Base-by-base conservation (phyloP, 2,888 invertebrate species). In the Limnephilus lunatus region DNA sequence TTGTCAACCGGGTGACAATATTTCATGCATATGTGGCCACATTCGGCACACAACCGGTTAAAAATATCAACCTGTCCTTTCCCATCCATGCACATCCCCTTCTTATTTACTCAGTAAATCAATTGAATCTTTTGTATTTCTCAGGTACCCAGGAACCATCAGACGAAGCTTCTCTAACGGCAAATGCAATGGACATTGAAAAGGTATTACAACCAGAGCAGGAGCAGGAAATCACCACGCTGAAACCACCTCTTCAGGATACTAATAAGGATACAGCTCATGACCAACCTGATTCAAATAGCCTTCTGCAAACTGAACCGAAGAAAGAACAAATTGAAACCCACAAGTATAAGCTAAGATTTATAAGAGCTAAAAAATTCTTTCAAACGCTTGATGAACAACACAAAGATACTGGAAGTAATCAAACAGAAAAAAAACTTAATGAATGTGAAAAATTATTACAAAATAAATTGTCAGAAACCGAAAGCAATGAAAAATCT, bases 341-440 rank as follows among this genome's bases (percentile, higher is more conserved):
- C 31, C 85, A 89, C 81, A 95, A 96, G 93, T 96, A 96, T 94
- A 96, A 96, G 94, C 95, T 95, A 93, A 95, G 96, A 81, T 96
- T 96, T 92, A 95, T 95, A 94, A 94, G 94, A 94, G 96, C 96
- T 30, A 96, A 96, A 94, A 94, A 96, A 94, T 96, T 95, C 94
- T 96, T 96, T 92, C 95, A 96, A 94, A 96, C 96, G 2, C 94
- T 96, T 87, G 96, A 96, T 94, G 96, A 96, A 93, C 94, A 96
- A 12, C 94, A 95, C 95, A 92, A 92, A 91, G 31, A 94, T 94
- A 86, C 80, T 81, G 5, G 95, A 95, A 93, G n/a, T 25, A 68
- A 95, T 95, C 91, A 94, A 95, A 19, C 94, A 94, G 89, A 95
- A 95, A 94, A 94, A 88, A 95, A 95, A 94, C 93, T 95, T 14